A percentile compares a stretch with the other conserved stretches of the same genome.
Conservation (phyloP, 2,797 vertebrate genomes). For the Ptychobarbus kaznakovi region DNA sequence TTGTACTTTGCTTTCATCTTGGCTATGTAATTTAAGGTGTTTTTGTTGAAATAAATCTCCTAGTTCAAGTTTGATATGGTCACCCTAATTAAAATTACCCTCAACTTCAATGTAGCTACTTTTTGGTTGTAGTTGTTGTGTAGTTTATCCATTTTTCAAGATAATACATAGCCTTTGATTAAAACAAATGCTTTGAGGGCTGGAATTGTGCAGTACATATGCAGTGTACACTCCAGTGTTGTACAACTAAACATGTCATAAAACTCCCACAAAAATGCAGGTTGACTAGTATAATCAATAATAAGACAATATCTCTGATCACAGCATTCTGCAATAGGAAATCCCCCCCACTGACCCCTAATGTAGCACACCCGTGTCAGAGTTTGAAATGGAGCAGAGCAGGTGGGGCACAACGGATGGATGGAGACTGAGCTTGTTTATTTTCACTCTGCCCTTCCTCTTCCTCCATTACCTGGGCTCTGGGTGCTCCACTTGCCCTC, state of each 20-base stretch:
- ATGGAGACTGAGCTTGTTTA: slow-evolving; percentile 77
- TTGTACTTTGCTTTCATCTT: neutral
- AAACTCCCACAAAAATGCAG: slow-evolving; percentile 47
- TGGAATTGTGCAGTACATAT: slow-evolving; percentile 3
- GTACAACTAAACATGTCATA: slow-evolving; percentile 11
- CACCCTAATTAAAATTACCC: neutral
- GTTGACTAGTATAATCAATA: slow-evolving; percentile 12
- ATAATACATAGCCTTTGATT: neutral
- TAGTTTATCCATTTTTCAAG: neutral
- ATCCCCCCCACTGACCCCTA: slow-evolving; percentile 46
- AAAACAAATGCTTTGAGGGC: neutral
- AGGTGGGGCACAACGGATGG: slow-evolving; percentile 52
- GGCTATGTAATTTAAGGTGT: neutral
- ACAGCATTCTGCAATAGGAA: neutral
- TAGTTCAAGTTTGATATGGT: neutral
- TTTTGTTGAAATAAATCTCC: neutral
- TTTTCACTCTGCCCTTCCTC: slow-evolving; percentile 75
- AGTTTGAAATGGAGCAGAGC: slow-evolving; percentile 42
- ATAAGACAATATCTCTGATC: neutral
- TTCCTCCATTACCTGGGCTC: slow-evolving; percentile 67
- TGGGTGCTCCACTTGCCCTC: slow-evolving; percentile 58
- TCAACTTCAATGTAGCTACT: neutral
- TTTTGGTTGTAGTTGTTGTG: neutral
- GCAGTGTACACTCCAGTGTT: neutral
- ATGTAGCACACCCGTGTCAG: slow-evolving; percentile 8